These are phyloP conservation scores for Crax fasciolata DNA, from an alignment of 2,797 vertebrate species.

Conservation along the genomic window DNA sequence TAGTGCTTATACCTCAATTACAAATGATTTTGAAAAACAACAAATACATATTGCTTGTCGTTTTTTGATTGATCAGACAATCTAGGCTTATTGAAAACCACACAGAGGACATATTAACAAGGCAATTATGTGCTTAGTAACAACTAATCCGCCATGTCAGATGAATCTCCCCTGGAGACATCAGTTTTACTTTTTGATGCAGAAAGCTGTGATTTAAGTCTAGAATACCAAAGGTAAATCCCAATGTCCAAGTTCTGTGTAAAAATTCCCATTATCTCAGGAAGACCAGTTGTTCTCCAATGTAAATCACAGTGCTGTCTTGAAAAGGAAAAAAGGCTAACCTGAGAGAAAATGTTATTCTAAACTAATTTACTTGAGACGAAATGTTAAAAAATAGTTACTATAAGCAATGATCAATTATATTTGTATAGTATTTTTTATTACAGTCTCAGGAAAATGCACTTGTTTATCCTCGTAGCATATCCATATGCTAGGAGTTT, in stretches of 20 bases:
- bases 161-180: slow-evolving; percentile 4
- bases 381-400: slow-evolving; percentile 33
- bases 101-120: neutral
- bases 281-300: slow-evolving; percentile 44
- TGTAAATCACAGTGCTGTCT: slow-evolving; percentile 18
- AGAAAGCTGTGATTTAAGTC: slow-evolving; percentile 12
- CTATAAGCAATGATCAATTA: slow-evolving; percentile 21
- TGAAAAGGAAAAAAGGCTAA: slow-evolving; percentile 45
- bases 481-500: neutral
- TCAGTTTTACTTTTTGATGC: slow-evolving; percentile 21
- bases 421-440: slow-evolving; percentile 48
- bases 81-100: neutral
- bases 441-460: neutral
- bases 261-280: slow-evolving; percentile 54
- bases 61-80: neutral
- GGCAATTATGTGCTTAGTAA: neutral
- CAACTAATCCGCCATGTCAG: neutral
- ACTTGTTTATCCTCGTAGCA: slow-evolving; percentile 29
- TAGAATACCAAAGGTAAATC: slow-evolving; percentile 10
- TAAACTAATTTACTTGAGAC: slow-evolving; percentile 33
- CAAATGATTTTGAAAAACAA: neutral
- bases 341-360: slow-evolving; percentile 7
- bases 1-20: neutral
- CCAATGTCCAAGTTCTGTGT: neutral
- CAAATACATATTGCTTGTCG: neutral